Evolutionary conservation across 2,113 vertebrate genomes (phyloP), one percentile per base, ranked within the genome.

Genomic region (Suncus etruscus): DNA sequence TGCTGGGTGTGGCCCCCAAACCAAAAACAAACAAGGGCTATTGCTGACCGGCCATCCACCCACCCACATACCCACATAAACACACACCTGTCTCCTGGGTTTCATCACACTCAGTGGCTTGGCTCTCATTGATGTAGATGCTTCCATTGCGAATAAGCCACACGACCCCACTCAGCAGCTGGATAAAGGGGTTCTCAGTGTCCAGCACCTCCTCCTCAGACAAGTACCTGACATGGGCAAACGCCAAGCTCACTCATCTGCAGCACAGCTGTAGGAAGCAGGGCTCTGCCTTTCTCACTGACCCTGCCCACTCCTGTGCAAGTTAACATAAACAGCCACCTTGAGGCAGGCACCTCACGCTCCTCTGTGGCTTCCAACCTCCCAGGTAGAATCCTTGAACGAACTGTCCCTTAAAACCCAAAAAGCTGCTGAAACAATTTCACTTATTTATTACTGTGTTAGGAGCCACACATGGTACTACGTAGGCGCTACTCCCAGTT

Each of bases 151-250:
- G 98, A 27, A 99, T 96, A 47, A 99, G 98, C 99, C 99, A 99
- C 51, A 98, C 98, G 1, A 99, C 99, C 0, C 99, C 99, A 0
- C 98, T 99, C 93, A 99, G 96, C 25, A 99, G 97, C 97, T 99
- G 99, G 89, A 99, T 98, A 77, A 99, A 99, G 0, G 99, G 99
- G 92, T 99, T 99, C 39, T 96, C 96, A 24, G 96, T 48, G 69
- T 99, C 98, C 96, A 98, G 83, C 11, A 99, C 98, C 0, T 99
- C 98, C 0, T 99, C 98, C 94, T 99, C 97, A 0, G 99, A 99
- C 61, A 99, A 97, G 97, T 99, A 99, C 47, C 99, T 99, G 94
- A 77, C 50, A 93, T 73, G 84, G 39, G 89, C 72, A 84, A 51
- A 63, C n/a, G n/a, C 2, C 58, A 22, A 45, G 61, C 47, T 96